These are phyloP conservation scores for Trichopria drosophilae DNA, from an alignment of 2,888 invertebrate species.

Conservation along the genomic window DNA sequence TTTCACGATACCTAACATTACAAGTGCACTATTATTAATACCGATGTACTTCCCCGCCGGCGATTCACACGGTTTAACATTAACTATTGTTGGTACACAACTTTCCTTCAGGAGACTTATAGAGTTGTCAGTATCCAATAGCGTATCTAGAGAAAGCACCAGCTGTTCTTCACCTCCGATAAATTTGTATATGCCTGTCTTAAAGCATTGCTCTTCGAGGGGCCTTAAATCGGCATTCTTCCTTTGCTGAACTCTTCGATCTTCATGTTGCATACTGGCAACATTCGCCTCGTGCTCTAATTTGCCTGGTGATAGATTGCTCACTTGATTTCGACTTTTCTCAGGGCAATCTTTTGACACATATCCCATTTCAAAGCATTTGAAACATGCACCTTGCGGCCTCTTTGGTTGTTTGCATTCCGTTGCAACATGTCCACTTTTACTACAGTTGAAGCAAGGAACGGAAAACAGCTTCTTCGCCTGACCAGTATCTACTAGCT, in stretches of 20 bases:
- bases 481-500: too few species aligned
- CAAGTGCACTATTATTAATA: neutral
- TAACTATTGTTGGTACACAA: too few species aligned
- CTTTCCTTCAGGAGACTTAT: too few species aligned
- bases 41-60: neutral
- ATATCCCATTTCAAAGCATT: slow-evolving; percentile 2
- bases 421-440: neutral
- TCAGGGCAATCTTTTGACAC: neutral
- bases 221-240: too few species aligned
- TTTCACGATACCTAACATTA: neutral
- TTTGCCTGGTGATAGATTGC: neutral
- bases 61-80: too few species aligned
- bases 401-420: neutral
- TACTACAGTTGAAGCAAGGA: neutral
- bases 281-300: neutral
- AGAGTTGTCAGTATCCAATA: neutral
- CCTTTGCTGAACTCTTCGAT: neutral
- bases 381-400: neutral
- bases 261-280: neutral
- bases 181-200: too few species aligned
- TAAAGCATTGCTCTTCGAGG: too few species aligned
- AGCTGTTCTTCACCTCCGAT: too few species aligned
- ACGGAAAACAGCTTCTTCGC: too few species aligned
- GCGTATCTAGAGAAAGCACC: neutral
- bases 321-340: neutral